Base-by-base conservation (phyloP, 2,797 vertebrate species). In the Gymnopithys bicolor region DNA sequence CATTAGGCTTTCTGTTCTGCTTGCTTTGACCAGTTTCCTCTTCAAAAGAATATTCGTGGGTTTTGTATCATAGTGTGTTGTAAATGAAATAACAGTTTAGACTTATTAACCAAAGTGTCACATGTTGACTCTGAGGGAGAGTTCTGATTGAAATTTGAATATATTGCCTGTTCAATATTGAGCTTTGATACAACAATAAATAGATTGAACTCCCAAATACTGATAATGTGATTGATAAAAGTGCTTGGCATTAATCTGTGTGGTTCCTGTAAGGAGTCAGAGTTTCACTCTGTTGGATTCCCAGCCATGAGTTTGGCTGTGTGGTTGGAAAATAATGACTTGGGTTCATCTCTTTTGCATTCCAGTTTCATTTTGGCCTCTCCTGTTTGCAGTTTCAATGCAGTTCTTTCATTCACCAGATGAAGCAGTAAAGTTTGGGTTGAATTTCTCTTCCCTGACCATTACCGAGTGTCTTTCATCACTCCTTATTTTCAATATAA, bases 361-460 rank as follows among this genome's bases (percentile, higher is more conserved):
- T 7, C 43, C n/a, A 7, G 1, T 32, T 73, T n/a, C 0, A 0
- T 71, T 78, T 45, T 21, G 24, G 19, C 39, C 43, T 71, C 49
- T 43, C 68, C 46, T 52, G 7, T 49, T 73, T 5, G 4, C 5
- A 3, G 2, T 74, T 80, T 37, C 63, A 62, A 60, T 73, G 69
- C 55, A 9, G 2, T 87, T 76, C 27, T 62, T 46, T 71, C 22
- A 5, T 33, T 84, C 59, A 35, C 53, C 55, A 52, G 28, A 49
- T 0, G 14, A 11, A 67, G 10, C 41, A 37, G 21, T 70, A 24
- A 53, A 39, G 23, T 60, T 71, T 49, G 32, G 7, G 21, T n/a
- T 68, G 46, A 53, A 63, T 67, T 75, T 58, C 46, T 93, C 48
- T 86, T 70, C 48, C 32, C 41, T 64, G 37, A 13, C 32, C 5